A percentile compares a stretch with the other conserved stretches of the same genome.
Evolutionary conservation across 2,888 invertebrate genomes (phyloP).

Genomic region (Melieria omissa): DNA sequence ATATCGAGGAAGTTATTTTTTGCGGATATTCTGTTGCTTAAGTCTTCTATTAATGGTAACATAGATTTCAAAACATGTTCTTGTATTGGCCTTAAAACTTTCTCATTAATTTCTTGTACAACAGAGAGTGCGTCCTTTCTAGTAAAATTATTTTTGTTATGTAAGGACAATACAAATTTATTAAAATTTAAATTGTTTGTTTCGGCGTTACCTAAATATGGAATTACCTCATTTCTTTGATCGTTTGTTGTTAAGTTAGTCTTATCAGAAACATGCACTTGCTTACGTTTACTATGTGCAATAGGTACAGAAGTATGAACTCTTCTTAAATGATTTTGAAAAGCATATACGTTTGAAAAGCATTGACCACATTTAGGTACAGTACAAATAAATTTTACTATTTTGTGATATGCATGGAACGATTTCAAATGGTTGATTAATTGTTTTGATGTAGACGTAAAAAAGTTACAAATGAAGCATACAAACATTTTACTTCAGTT

Average conservation of each 20-base stretch:
- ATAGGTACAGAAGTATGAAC: constrained; percentile 6
- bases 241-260: not conserved
- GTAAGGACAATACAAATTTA: constrained; percentile 27
- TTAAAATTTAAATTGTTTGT: constrained; percentile 11
- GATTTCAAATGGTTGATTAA: constrained; percentile 12
- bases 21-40: constrained; percentile 16
- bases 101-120: not conserved
- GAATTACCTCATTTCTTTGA: constrained; percentile 6
- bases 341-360: constrained; percentile 17
- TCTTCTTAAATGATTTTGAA: constrained; percentile 16
- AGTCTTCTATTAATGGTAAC: constrained; percentile 20
- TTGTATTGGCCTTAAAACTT: constrained; percentile 9
- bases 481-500: not conserved
- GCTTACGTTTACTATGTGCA: not conserved
- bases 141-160: constrained; percentile 36
- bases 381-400: constrained; percentile 2
- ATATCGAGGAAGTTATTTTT: constrained; percentile 31
- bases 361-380: constrained; percentile 3
- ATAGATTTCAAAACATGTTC: constrained; percentile 12
- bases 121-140: constrained; percentile 25
- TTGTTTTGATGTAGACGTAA: not conserved
- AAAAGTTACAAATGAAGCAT: not conserved
- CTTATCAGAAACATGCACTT: not conserved
- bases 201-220: not conserved
- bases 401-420: constrained; percentile 4